Conservation (phyloP, 2,113 vertebrate genomes). For the Oophaga pumilio region DNA sequence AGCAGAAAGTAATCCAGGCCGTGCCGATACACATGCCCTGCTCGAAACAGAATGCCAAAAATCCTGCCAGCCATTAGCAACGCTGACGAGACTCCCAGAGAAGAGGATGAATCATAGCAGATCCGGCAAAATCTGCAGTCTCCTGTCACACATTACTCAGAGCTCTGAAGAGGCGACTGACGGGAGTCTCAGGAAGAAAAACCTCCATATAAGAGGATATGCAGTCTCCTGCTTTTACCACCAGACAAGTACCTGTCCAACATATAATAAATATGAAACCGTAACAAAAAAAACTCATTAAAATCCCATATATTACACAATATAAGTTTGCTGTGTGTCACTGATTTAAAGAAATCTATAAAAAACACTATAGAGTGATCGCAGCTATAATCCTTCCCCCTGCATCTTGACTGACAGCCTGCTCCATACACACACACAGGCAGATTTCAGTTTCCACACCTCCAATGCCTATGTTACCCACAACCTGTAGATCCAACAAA, state of each 20-base stretch:
- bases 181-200: background rate
- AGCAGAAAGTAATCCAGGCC: background rate
- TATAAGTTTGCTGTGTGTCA: no score
- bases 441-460: no score
- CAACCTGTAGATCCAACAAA: no score
- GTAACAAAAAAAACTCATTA: no score
- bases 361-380: no score
- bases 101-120: constrained; percentile 8
- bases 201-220: background rate
- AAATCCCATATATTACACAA: no score
- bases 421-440: no score
- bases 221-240: background rate
- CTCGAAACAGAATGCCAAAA: constrained; percentile 14
- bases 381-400: no score
- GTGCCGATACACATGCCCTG: background rate
- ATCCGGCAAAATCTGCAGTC: background rate
- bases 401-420: no score
- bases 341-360: no score
- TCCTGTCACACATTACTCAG: constrained; percentile 29
- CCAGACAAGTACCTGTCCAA: background rate
- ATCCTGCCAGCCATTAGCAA: constrained; percentile 18
- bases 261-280: no score
- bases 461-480: no score
- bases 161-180: constrained; percentile 2
- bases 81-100: background rate